Evolutionary conservation across 2,888 invertebrate genomes (phyloP).

Genomic region (Ypsolopha sequella): DNA sequence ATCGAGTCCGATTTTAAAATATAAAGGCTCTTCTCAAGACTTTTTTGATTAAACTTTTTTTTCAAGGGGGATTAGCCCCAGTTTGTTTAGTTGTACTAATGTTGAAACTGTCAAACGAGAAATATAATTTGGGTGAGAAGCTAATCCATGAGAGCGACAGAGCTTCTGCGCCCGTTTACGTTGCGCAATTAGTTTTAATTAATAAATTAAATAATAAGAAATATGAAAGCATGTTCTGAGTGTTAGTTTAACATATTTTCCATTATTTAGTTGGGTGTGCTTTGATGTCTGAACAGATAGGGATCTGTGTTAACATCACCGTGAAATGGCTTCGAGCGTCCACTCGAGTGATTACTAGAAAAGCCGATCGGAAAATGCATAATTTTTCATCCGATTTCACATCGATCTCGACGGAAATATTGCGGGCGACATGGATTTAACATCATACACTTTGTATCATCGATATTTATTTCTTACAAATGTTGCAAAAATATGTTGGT

Average conservation of each 20-base stretch:
- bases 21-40: constrained; percentile 58
- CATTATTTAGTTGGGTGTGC: background rate
- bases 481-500: no score
- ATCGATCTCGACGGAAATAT: constrained; percentile 26
- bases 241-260: constrained; percentile 1
- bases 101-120: constrained; percentile 30
- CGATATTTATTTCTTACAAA: no score
- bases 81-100: constrained; percentile 57
- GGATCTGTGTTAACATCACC: constrained; percentile 31
- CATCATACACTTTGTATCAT: no score
- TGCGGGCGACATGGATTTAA: constrained; percentile 8
- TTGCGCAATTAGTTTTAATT: constrained; percentile 3
- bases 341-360: constrained; percentile 29
- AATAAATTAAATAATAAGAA: background rate
- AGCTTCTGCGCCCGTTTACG: background rate
- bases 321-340: constrained; percentile 51
- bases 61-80: constrained; percentile 47
- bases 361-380: constrained; percentile 58
- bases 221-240: background rate
- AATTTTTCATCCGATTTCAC: constrained; percentile 67
- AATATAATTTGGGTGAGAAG: constrained; percentile 20
- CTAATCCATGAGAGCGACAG: constrained; percentile 12
- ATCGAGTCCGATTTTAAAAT: constrained; percentile 63
- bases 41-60: constrained; percentile 47
- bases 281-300: background rate